phyloP scores from a whole-genome alignment of 2,113 vertebrate genomes.

The Aepyceros melampus region DNA sequence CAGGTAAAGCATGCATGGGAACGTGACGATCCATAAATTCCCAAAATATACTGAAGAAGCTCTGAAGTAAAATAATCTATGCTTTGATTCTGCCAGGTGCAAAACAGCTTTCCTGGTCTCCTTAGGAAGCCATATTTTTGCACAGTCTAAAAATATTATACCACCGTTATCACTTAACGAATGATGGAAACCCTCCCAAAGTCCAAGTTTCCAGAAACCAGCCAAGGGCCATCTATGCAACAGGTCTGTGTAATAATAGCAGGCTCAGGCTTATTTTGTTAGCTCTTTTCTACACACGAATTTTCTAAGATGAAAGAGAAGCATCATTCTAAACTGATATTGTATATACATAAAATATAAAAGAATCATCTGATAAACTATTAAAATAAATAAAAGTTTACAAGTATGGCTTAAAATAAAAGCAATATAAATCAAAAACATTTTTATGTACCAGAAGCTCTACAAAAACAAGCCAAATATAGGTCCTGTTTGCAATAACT shows the following conservation, averaged over 20 bases:
- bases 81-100: background rate
- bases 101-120: background rate
- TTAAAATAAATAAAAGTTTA: background rate
- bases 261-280: background rate
- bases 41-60: background rate
- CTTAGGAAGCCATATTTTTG: background rate
- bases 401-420: background rate
- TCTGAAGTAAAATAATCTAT: conserved; percentile 9
- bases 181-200: background rate
- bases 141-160: background rate
- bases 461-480: background rate
- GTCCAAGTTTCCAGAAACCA: background rate
- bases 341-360: background rate
- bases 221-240: background rate
- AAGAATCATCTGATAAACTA: background rate
- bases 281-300: background rate
- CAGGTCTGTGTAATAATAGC: background rate
- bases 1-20: conserved; percentile 74
- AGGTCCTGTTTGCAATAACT: background rate
- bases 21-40: conserved; percentile 72
- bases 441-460: background rate
- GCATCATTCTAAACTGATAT: background rate
- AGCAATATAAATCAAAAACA: background rate
- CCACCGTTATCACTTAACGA: background rate
- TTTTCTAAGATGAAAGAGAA: background rate